A percentile compares a stretch with the other conserved stretches of the same genome.
phyloP scores from a whole-genome alignment of 2,113 vertebrate species.

The Chrysemys picta region DNA sequence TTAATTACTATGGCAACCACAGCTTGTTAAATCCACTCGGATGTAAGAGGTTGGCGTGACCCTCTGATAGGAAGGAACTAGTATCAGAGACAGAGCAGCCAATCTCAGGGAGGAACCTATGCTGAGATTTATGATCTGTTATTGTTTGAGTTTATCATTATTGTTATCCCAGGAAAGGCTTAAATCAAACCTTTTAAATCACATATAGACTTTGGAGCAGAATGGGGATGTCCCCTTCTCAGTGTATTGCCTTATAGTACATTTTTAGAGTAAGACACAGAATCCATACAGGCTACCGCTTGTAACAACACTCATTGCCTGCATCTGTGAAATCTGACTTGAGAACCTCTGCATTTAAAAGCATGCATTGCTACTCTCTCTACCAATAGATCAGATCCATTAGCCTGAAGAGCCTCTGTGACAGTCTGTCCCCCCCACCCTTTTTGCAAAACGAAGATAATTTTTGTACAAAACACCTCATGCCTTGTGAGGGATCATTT shows the following conservation, averaged over 20 bases:
- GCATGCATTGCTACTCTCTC: no score
- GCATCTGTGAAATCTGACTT: background rate
- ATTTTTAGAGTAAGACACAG: slow-evolving; percentile 5
- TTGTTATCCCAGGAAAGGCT: slow-evolving; percentile 3
- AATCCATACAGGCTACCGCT: slow-evolving; percentile 45
- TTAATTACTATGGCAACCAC: background rate
- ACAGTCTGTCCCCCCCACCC: no score
- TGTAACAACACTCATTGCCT: slow-evolving; percentile 27
- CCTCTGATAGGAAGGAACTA: background rate
- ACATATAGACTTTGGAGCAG: background rate
- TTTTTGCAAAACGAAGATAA: no score
- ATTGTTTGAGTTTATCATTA: background rate
- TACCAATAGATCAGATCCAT: no score
- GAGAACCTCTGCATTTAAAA: no score
- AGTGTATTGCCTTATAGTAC: slow-evolving; percentile 55
- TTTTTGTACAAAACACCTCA: no score
- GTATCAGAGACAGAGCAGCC: background rate
- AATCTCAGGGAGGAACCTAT: no score
- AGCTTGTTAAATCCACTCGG: background rate
- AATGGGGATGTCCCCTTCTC: background rate
- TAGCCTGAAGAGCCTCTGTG: no score
- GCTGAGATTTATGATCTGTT: background rate
- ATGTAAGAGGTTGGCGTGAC: background rate
- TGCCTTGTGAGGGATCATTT: no score
- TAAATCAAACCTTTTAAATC: slow-evolving; percentile 35